These are phyloP conservation scores for Pammene fasciana DNA, from an alignment of 2,888 invertebrate genomes.

Conservation along the genomic window DNA sequence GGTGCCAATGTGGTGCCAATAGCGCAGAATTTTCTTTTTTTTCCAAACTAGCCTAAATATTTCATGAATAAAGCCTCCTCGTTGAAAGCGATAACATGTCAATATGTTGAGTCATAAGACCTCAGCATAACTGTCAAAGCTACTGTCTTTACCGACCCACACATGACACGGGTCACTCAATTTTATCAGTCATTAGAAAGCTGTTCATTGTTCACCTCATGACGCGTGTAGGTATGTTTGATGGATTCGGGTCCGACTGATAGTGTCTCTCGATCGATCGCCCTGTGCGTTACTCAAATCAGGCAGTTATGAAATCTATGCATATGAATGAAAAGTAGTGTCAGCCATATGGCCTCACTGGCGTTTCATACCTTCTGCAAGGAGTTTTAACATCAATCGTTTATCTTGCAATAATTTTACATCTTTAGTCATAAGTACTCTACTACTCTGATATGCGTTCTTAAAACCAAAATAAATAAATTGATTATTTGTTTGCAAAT, in stretches of 20 bases:
- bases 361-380: background rate
- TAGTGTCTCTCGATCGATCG: constrained; percentile 78
- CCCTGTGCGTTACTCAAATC: constrained; percentile 55
- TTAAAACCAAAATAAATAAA: too few relatives aligned
- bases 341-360: background rate
- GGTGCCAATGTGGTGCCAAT: too few relatives aligned
- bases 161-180: constrained; percentile 55
- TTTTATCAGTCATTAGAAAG: constrained; percentile 69
- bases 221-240: constrained; percentile 59
- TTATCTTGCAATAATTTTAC: too few relatives aligned
- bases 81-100: background rate
- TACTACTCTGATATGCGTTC: too few relatives aligned
- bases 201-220: constrained; percentile 74
- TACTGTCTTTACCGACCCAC: constrained; percentile 36
- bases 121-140: constrained; percentile 19
- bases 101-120: constrained; percentile 16
- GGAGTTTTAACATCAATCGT: background rate
- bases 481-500: too few relatives aligned
- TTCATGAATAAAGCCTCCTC: background rate
- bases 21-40: too few relatives aligned
- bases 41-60: too few relatives aligned
- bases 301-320: constrained; percentile 47
- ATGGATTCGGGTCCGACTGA: constrained; percentile 65
- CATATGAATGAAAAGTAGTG: constrained; percentile 5
- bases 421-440: too few relatives aligned